These are phyloP conservation scores for Nebria brevicollis DNA, from an alignment of 2,888 invertebrate genomes.

Conservation along the genomic window DNA sequence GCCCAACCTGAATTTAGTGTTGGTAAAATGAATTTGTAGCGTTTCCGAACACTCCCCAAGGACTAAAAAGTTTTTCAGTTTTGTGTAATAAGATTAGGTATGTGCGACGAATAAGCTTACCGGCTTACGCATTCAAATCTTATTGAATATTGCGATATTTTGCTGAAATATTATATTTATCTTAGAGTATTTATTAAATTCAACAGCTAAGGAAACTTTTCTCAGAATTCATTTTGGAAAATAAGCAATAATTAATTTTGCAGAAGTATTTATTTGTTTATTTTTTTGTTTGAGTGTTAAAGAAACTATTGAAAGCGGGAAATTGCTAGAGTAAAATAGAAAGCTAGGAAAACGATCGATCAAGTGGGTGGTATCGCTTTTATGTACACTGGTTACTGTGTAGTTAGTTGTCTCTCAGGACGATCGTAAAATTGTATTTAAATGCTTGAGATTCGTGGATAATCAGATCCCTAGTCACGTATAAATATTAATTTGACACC, in stretches of 20 bases:
- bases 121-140: neutral
- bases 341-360: neutral
- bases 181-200: no score
- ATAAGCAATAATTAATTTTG: neutral
- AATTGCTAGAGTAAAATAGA: neutral
- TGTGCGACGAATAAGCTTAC: neutral
- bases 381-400: neutral
- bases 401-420: neutral
- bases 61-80: neutral
- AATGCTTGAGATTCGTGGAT: slow-evolving; percentile 5
- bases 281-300: neutral
- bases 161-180: no score
- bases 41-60: neutral
- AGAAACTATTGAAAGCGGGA: neutral
- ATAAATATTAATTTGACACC: slow-evolving; percentile 12
- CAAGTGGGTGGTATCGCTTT: neutral
- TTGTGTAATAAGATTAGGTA: neutral
- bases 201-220: no score
- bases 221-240: neutral
- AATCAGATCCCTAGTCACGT: slow-evolving; percentile 7
- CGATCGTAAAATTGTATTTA: slow-evolving; percentile 9
- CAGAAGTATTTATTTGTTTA: neutral
- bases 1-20: neutral
- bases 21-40: neutral
- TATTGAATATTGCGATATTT: no score